phyloP scores from a whole-genome alignment of 2,888 invertebrate species.

The Hypomecis punctinalis region DNA sequence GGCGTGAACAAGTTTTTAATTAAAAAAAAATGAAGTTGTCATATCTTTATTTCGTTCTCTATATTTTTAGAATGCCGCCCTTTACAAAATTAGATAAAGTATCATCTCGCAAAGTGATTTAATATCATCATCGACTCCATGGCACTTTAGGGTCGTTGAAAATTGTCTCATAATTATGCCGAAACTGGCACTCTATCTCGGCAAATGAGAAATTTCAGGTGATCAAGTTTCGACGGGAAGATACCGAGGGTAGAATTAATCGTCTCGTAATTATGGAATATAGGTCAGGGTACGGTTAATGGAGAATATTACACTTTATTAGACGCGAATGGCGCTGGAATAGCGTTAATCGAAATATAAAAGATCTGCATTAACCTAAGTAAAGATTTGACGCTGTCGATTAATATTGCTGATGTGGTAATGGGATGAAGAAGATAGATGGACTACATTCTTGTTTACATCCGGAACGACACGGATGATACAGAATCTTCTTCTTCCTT shows the following conservation, averaged over 20 bases:
- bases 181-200: slow-evolving; percentile 44
- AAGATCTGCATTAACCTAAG: slow-evolving; percentile 11
- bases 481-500: too few relatives aligned
- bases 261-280: slow-evolving; percentile 41
- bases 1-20: too few relatives aligned
- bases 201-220: slow-evolving; percentile 44
- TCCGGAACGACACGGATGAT: too few relatives aligned
- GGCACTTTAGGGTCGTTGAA: slow-evolving; percentile 16
- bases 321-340: slow-evolving; percentile 6
- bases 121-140: slow-evolving; percentile 13
- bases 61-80: background rate
- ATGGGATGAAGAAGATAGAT: background rate
- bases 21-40: too few relatives aligned
- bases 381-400: background rate
- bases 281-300: slow-evolving; percentile 36
- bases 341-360: slow-evolving; percentile 11
- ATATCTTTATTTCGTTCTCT: too few relatives aligned
- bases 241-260: slow-evolving; percentile 32
- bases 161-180: slow-evolving; percentile 39
- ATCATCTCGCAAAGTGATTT: slow-evolving; percentile 2
- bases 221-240: slow-evolving; percentile 35
- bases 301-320: slow-evolving; percentile 23
- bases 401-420: background rate
- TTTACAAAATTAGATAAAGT: background rate
- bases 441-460: too few relatives aligned